Base-by-base conservation (phyloP, 2,888 invertebrate species). In the Drosophila affinis region DNA sequence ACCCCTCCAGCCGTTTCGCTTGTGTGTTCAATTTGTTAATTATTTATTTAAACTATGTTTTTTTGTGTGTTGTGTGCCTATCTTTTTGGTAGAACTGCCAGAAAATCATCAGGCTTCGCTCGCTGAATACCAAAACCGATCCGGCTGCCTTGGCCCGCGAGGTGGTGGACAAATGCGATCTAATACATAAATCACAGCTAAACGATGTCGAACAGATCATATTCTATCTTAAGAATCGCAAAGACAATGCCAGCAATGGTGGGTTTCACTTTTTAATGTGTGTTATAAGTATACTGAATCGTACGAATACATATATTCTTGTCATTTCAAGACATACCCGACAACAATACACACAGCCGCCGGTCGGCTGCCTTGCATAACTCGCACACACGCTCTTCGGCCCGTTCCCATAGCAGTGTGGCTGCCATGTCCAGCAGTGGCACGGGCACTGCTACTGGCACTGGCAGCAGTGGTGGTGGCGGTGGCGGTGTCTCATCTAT, bases 181-280 rank as follows among this genome's bases (percentile, higher is more conserved):
- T 97, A 70, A 97, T 98, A 85, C 97, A 97, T 90, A 95, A 95
- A 75, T 95, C 95, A 24, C 96, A 97, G 89, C 90, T 96, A 52
- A 94, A 95, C 14, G 97, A 98, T 93, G 96, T 98, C 21, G 97
- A 97, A 91, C 97, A 97, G 90, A 93, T 97, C 47, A 95, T 98
- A 87, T 96, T 95, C 91, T 98, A 97, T 92, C 93, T 98, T 64
- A 96, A 97, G 92, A 97, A 96, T 90, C 94, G 97, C 65, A 95
- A 95, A 91, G 93, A 94, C 56, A 91, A 91, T 77, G 77, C 90
- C 21, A 90, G 89, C 62, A 89, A 87, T 81, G 90, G 91, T 90
- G 71, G 78, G 77, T 39, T 14, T 39, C 14, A 14, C 14, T 34
- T 2, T 6, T 14, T n/a, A 5, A 7, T 21, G 21, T 21, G 21